Evolutionary conservation across 2,797 vertebrate species (phyloP).

Genomic region (Spheniscus humboldti): DNA sequence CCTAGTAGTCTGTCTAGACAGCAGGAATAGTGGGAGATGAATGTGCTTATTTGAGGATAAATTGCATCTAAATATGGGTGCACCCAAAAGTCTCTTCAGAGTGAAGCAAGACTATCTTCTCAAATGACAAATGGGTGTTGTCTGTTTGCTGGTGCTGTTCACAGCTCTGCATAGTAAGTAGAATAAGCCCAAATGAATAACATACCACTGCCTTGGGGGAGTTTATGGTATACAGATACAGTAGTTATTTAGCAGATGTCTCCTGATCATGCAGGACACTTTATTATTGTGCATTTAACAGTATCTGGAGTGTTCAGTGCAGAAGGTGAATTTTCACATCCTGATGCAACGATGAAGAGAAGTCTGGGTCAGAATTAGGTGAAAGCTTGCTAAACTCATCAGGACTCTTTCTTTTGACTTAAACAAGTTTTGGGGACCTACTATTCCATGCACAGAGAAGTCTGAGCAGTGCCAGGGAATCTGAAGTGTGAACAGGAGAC

Average conservation of each 20-base stretch:
- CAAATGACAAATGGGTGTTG: background rate
- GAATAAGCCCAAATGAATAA: background rate
- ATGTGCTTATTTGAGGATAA: slow-evolving; percentile 1
- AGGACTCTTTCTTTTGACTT: background rate
- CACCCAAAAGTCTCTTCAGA: background rate
- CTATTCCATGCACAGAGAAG: background rate
- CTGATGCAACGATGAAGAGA: background rate
- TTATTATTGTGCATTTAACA: background rate
- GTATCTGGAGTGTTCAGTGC: background rate
- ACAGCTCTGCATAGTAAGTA: background rate
- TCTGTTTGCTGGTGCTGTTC: background rate
- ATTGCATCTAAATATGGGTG: background rate
- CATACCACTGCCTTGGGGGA: background rate
- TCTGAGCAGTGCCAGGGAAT: background rate
- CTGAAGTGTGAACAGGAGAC: background rate
- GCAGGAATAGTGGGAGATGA: background rate
- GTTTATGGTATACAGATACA: background rate
- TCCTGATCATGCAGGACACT: background rate
- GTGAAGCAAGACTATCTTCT: background rate
- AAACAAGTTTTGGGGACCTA: background rate
- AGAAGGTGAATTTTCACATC: background rate
- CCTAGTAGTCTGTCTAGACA: slow-evolving; percentile 15
- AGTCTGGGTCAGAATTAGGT: background rate
- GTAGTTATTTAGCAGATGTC: background rate
- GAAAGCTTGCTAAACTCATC: background rate